These are phyloP conservation scores for Heterodera carotae DNA, from an alignment of 1,140 invertebrate species.

Conservation along the genomic window DNA sequence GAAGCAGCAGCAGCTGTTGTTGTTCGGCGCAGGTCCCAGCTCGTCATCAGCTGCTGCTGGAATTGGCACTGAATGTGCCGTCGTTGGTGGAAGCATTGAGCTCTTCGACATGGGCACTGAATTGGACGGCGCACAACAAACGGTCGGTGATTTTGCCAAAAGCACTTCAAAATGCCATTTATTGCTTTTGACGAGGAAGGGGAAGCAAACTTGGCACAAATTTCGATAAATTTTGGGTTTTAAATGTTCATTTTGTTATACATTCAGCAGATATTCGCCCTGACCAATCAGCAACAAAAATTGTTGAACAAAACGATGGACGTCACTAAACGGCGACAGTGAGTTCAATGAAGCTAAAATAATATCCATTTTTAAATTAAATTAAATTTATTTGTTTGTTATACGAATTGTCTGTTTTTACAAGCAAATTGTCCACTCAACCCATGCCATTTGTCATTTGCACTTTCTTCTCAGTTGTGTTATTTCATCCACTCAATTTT, in stretches of 20 bases:
- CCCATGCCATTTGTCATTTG: too few species aligned
- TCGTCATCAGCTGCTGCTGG: neutral
- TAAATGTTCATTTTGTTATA: too few species aligned
- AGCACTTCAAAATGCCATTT: neutral
- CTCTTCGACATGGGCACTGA: neutral
- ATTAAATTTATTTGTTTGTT: too few species aligned
- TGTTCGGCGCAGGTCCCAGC: neutral
- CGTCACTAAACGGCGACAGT: neutral
- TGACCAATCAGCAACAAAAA: neutral
- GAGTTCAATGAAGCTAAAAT: too few species aligned
- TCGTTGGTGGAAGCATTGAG: constrained; percentile 15
- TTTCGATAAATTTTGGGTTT: too few species aligned
- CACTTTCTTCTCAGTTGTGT: too few species aligned
- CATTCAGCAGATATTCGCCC: neutral
- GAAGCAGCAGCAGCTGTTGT: neutral
- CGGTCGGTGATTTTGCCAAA: neutral
- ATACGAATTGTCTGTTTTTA: neutral
- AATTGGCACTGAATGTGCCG: constrained; percentile 14
- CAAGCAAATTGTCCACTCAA: too few species aligned
- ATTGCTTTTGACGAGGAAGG: too few species aligned
- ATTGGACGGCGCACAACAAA: neutral
- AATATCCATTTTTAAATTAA: too few species aligned
- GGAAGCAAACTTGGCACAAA: too few species aligned
- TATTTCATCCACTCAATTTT: neutral
- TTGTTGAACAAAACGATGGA: neutral